phyloP scores from a whole-genome alignment of 2,113 vertebrate species.

The Ailuropoda melanoleuca region DNA sequence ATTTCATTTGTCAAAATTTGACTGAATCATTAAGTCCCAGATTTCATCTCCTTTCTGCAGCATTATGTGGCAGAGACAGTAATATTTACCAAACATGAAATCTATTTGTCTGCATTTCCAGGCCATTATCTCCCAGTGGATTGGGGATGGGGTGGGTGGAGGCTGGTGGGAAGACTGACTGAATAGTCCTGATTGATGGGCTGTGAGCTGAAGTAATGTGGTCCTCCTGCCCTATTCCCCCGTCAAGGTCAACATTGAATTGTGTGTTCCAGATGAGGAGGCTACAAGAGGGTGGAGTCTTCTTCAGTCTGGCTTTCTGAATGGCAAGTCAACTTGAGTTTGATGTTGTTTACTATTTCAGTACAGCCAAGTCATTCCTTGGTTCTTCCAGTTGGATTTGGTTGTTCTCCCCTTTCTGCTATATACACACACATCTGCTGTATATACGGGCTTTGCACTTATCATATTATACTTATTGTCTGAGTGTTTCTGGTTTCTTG shows the following conservation, averaged over 20 bases:
- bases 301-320: neutral
- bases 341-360: neutral
- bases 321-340: neutral
- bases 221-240: neutral
- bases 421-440: neutral
- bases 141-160: neutral
- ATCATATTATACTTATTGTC: neutral
- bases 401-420: neutral
- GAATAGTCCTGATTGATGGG: neutral
- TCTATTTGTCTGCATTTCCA: neutral
- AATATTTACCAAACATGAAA: neutral
- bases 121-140: neutral
- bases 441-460: neutral
- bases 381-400: neutral
- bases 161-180: neutral
- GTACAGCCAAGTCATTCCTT: neutral
- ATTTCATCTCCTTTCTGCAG: neutral
- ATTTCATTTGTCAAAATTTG: neutral
- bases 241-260: neutral
- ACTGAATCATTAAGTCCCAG: neutral
- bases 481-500: neutral
- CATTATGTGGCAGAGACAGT: neutral
- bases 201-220: neutral
- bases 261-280: neutral
- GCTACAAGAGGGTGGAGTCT: neutral